These are phyloP conservation scores for Fistularia tabacaria DNA, from an alignment of 2,797 vertebrate genomes.

Conservation along the genomic window DNA sequence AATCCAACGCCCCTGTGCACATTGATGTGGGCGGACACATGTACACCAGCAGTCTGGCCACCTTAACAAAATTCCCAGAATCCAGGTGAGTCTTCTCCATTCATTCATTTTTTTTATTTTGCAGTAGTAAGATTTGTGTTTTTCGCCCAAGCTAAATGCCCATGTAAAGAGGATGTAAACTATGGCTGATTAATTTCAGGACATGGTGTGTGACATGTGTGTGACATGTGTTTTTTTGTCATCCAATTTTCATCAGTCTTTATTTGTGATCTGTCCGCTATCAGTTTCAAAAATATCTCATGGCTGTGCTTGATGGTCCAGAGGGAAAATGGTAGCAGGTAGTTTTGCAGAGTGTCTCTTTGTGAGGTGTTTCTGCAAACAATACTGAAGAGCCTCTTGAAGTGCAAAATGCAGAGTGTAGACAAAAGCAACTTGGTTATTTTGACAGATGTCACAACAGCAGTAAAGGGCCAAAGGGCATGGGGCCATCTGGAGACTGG, in stretches of 20 bases:
- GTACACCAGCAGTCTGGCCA: slow-evolving; percentile 99
- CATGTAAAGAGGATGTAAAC: too few relatives aligned
- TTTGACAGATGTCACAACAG: slow-evolving; percentile 76
- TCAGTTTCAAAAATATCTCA: neutral
- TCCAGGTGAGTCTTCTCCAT: slow-evolving; percentile 83
- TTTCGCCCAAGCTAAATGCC: too few relatives aligned
- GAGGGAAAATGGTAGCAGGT: neutral
- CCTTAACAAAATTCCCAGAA: slow-evolving; percentile 95
- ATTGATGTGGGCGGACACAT: slow-evolving; percentile 99
- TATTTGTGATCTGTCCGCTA: too few relatives aligned
- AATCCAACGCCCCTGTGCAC: slow-evolving; percentile 97
- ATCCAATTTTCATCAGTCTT: too few relatives aligned
- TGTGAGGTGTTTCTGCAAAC: slow-evolving; percentile 6
- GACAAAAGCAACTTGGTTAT: slow-evolving; percentile 74
- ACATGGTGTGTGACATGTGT: too few relatives aligned
- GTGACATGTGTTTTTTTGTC: too few relatives aligned
- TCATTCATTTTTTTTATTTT: neutral
- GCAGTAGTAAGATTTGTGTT: too few relatives aligned
- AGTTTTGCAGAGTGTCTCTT: slow-evolving; percentile 14
- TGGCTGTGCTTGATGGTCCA: neutral
- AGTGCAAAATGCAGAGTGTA: slow-evolving; percentile 48
- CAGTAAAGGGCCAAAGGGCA: slow-evolving; percentile 70
- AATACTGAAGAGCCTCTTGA: slow-evolving; percentile 37
- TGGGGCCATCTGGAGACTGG: slow-evolving; percentile 75
- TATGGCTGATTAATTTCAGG: too few relatives aligned